Base-by-base conservation (phyloP, 2,113 vertebrate species). In the Oostethus manadensis region DNA sequence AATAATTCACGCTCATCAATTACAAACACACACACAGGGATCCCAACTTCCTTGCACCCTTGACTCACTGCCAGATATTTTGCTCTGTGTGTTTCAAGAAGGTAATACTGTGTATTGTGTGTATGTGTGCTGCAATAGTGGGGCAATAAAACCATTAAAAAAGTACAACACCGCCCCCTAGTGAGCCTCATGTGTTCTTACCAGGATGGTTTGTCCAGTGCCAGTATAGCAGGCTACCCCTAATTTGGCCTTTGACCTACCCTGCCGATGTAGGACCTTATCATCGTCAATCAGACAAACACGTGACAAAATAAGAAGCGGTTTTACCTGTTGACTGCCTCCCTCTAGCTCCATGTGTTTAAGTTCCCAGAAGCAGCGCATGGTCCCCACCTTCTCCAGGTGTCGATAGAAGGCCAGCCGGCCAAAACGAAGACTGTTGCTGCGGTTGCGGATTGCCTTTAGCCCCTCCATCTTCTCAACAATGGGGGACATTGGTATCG, bases 291-390 rank as follows among this genome's bases (percentile, higher is more conserved):
- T 38, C 4, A 14, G 5, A 38, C 16, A n/a, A n/a, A n/a, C n/a
- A n/a, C n/a, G n/a, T n/a, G n/a, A n/a, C n/a, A 7, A 14, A 26
- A 16, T 9, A 3, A 16, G 16, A 17, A 42, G 6, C 5, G 4
- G 4, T 1, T 15, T 50, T 82, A 88, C 87, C 83, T 89, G 74
- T 14, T 74, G 68, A 16, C 48, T 68, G 49, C 65, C 51, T 59
- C 71, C 74, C 59, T 87, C 73, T 64, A 78, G 54, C 64, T 89
- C 83, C 45, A 81, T 78, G n/a, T 84, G 69, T 68, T 90, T 92
- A 66, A 90, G 90, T 80, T 93, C 91, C 85, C 92, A 90, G 85
- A 93, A 93, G 66, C 85, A 88, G 62, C 88, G 87, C 82, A 94
- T 88, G 23, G 82, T 92, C 80, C 92, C 90, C 73, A 92, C 88